A percentile compares a stretch with the other conserved stretches of the same genome.
Evolutionary conservation across 2,888 invertebrate species (phyloP).

Genomic region (Eustalomyia histrio): DNA sequence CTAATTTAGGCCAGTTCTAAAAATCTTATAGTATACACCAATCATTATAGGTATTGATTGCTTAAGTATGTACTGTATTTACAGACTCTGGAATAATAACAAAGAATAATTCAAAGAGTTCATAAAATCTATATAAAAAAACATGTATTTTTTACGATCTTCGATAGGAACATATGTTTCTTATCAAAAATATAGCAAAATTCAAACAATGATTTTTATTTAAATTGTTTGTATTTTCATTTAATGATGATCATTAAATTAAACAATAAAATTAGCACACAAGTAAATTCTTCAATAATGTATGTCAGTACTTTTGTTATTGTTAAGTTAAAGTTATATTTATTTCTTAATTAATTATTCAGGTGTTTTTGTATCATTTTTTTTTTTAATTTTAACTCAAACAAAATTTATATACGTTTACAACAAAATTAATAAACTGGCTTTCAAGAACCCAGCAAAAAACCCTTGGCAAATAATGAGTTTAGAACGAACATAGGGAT

Average conservation of each 20-base stretch:
- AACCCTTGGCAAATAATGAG: no score
- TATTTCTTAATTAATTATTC: conserved; percentile 38
- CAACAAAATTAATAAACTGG: no score
- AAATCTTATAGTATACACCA: no score
- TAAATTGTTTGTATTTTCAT: conserved; percentile 19
- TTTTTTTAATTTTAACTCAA: no score
- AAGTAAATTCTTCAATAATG: conserved; percentile 1
- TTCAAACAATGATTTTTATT: conserved; percentile 21
- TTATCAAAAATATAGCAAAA: conserved; percentile 27
- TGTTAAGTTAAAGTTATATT: conserved; percentile 38
- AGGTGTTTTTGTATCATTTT: conserved; percentile 17
- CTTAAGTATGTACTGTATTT: conserved; percentile 13
- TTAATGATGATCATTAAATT: background rate
- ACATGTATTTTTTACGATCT: conserved; percentile 6
- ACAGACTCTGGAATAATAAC: background rate
- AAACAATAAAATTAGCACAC: conserved; percentile 17
- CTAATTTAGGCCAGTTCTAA: no score
- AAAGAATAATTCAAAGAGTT: conserved; percentile 29
- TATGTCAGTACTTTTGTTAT: conserved; percentile 11
- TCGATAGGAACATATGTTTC: conserved; percentile 41
- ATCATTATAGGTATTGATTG: conserved; percentile 1
- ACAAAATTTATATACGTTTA: no score
- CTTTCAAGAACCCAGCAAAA: no score
- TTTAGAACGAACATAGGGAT: no score
- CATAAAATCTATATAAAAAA: conserved; percentile 21